Percentiles rank a stretch among this genome's conserved stretches.
phyloP scores from a whole-genome alignment of 2,113 vertebrate species.

The Charina bottae region DNA sequence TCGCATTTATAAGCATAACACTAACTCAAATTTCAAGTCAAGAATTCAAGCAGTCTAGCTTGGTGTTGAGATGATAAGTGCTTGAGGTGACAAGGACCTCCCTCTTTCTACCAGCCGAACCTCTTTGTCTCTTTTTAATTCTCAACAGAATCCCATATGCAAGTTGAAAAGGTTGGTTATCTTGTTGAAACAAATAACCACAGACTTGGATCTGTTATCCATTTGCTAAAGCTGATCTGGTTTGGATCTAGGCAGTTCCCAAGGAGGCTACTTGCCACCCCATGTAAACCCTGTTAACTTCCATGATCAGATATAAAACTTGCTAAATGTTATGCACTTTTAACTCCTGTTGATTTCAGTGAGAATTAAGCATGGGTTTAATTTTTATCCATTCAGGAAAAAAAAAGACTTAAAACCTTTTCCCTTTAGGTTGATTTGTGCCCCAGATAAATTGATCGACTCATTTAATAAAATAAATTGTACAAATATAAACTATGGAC shows the following conservation, averaged over 20 bases:
- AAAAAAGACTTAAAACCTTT: background rate
- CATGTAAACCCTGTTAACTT: background rate
- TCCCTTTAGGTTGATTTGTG: background rate
- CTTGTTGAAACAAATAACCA: background rate
- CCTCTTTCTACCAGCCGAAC: background rate
- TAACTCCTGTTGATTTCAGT: background rate
- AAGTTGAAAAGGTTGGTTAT: background rate
- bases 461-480: background rate
- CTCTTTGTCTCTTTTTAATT: background rate
- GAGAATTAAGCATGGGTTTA: background rate
- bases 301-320: background rate
- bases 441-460: background rate
- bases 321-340: background rate
- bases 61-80: background rate
- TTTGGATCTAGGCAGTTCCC: background rate
- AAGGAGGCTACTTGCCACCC: background rate
- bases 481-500: background rate
- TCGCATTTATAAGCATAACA: background rate
- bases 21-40: background rate
- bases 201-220: background rate
- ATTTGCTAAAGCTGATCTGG: background rate
- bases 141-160: background rate
- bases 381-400: background rate
- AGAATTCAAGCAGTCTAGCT: background rate
- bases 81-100: background rate